Base-by-base conservation (phyloP, 2,113 vertebrate species). In the Lagopus muta region DNA sequence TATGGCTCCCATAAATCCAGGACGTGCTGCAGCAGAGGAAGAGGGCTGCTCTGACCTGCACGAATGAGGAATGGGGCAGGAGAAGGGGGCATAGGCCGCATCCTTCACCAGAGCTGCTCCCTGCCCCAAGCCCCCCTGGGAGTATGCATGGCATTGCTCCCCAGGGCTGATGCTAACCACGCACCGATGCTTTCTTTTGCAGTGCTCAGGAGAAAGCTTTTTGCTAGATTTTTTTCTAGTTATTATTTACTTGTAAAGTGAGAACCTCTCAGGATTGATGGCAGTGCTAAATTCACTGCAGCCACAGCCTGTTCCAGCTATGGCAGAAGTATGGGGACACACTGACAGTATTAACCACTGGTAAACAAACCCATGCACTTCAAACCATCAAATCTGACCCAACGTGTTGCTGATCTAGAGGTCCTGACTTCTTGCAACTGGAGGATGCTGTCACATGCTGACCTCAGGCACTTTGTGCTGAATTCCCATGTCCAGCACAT, bases 1-100 rank as follows among this genome's bases (percentile, higher is more conserved):
- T 96, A 96, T 86, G 69, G 72, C 61, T 94, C 76, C 90, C 73
- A 75, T 96, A 96, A 96, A 96, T 96, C 93, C 50, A 42, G 47
- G 88, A 72, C 83, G 67, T 80, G 61, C 90, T 78, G 52, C 81
- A 50, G 76, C 76, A 86, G 78, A 69, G 38, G 38, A 38, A 40
- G 73, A 78, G 61, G 65, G 79, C 88, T 86, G 92, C 91, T 96
- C 75, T 3, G 8, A 81, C 88, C 90, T 91, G 36, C 82, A 55
- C 47, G 80, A 92, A 86, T 0, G 2, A 57, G 42, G 69, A 81
- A 77, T 30, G 6, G 75, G 38, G 34, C 6, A 3, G 76, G 50
- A 89, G 55, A 88, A 91, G 45, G 65, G 67, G 91, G 25, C 64
- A 64, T 13, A 0, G 6, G 22, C 43, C 8, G 30, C 61, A 16